phyloP scores from a whole-genome alignment of 2,888 invertebrate genomes.

The Chrysodeixis includens region DNA sequence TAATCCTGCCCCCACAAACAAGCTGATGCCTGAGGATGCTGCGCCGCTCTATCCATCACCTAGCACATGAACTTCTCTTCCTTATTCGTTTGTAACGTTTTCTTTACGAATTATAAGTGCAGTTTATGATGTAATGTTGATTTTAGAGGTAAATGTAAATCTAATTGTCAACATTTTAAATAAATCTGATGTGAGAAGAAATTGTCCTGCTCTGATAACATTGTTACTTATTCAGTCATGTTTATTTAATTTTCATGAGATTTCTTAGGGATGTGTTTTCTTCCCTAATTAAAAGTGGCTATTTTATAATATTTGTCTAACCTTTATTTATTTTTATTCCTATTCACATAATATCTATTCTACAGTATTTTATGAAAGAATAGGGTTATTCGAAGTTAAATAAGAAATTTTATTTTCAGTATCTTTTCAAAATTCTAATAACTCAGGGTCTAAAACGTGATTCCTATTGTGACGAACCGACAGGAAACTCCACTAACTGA shows the following conservation, averaged over 20 bases:
- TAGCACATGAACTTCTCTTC: slow-evolving; percentile 33
- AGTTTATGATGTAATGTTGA: slow-evolving; percentile 33
- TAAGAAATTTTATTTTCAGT: too few relatives aligned
- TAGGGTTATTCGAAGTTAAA: too few relatives aligned
- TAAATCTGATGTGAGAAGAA: neutral
- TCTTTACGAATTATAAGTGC: slow-evolving; percentile 31
- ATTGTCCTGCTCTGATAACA: neutral
- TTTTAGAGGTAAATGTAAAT: slow-evolving; percentile 27
- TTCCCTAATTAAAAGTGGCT: too few relatives aligned
- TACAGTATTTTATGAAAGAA: too few relatives aligned
- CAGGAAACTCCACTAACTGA: neutral
- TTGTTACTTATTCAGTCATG: neutral
- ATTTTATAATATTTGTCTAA: too few relatives aligned
- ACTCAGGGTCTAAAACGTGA: too few relatives aligned
- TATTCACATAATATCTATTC: too few relatives aligned
- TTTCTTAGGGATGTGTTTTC: too few relatives aligned
- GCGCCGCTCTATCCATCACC: slow-evolving; percentile 37
- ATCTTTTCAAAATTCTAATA: too few relatives aligned
- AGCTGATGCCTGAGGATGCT: neutral
- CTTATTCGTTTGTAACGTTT: slow-evolving; percentile 27
- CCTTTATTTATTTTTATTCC: too few relatives aligned
- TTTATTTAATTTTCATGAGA: too few relatives aligned
- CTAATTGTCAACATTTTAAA: slow-evolving; percentile 18
- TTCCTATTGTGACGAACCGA: too few relatives aligned
- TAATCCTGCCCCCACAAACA: slow-evolving; percentile 11